Percentiles rank a stretch among this genome's conserved stretches.
Conservation (phyloP, 2,888 invertebrate species). For the Mesoligia furuncula region DNA sequence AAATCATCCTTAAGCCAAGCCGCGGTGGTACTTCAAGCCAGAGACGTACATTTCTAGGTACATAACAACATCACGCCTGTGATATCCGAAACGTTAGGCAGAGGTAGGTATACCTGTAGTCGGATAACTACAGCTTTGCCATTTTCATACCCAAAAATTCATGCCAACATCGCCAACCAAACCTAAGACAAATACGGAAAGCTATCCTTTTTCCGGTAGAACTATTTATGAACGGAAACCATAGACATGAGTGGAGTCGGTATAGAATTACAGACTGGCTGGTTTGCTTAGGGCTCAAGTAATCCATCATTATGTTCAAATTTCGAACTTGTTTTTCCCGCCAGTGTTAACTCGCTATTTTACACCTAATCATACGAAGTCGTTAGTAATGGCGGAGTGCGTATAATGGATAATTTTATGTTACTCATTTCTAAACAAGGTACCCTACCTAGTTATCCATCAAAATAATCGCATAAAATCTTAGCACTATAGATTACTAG, state of each 20-base stretch:
- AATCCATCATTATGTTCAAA: slow-evolving; percentile 50
- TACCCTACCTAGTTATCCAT: neutral
- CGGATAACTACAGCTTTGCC: too few relatives aligned
- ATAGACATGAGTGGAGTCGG: slow-evolving; percentile 30
- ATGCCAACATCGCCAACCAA: neutral
- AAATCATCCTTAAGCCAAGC: too few relatives aligned
- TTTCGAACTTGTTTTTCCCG: slow-evolving; percentile 44
- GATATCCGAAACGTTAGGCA: neutral
- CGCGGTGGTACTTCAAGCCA: neutral
- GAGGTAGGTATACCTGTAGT: neutral
- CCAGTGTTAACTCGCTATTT: slow-evolving; percentile 37
- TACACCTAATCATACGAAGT: slow-evolving; percentile 42
- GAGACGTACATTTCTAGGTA: neutral
- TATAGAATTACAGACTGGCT: slow-evolving; percentile 40
- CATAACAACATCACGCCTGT: neutral
- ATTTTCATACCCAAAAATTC: neutral
- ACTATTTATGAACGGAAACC: slow-evolving; percentile 31
- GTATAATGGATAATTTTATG: slow-evolving; percentile 44
- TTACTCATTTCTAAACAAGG: slow-evolving; percentile 3
- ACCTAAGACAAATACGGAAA: slow-evolving; percentile 27
- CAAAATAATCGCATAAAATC: neutral
- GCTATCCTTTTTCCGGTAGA: slow-evolving; percentile 29
- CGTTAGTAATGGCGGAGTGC: slow-evolving; percentile 33
- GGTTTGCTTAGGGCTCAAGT: slow-evolving; percentile 49
- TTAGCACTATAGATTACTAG: neutral